Percentiles rank a stretch among this genome's conserved stretches.
Evolutionary conservation across 2,888 invertebrate species (phyloP).

Genomic region (Trichacis sp.): DNA sequence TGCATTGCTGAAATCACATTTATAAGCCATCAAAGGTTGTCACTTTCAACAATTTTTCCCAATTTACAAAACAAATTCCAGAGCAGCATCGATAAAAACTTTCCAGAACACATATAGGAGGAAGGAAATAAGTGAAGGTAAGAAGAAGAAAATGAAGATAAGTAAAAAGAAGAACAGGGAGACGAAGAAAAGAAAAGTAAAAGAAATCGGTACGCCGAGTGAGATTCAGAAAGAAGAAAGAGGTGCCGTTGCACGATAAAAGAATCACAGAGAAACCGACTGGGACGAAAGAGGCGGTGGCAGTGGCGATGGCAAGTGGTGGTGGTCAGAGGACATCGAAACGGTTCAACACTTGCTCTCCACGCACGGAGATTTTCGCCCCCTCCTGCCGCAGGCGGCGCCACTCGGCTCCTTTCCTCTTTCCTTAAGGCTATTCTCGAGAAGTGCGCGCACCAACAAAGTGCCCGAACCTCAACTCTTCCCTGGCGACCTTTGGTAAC

Average conservation of each 20-base stretch:
- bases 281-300: slow-evolving; percentile 21
- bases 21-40: no score
- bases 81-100: no score
- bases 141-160: no score
- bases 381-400: slow-evolving; percentile 67
- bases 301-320: slow-evolving; percentile 45
- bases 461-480: slow-evolving; percentile 56
- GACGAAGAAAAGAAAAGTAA: no score
- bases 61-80: no score
- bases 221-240: slow-evolving; percentile 13
- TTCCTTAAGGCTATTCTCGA: slow-evolving; percentile 72
- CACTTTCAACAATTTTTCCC: no score
- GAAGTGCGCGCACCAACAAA: slow-evolving; percentile 67
- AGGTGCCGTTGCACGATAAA: neutral
- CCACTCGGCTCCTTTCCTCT: slow-evolving; percentile 70
- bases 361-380: slow-evolving; percentile 48
- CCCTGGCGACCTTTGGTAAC: slow-evolving; percentile 56
- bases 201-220: slow-evolving; percentile 10
- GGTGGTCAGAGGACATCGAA: slow-evolving; percentile 60
- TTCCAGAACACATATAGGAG: no score
- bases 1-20: no score
- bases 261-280: slow-evolving; percentile 29
- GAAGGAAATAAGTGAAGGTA: no score
- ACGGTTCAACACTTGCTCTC: slow-evolving; percentile 56
- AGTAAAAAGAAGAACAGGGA: no score